Base-by-base conservation (phyloP, 1,140 invertebrate species). In the Drosophila obscura region DNA sequence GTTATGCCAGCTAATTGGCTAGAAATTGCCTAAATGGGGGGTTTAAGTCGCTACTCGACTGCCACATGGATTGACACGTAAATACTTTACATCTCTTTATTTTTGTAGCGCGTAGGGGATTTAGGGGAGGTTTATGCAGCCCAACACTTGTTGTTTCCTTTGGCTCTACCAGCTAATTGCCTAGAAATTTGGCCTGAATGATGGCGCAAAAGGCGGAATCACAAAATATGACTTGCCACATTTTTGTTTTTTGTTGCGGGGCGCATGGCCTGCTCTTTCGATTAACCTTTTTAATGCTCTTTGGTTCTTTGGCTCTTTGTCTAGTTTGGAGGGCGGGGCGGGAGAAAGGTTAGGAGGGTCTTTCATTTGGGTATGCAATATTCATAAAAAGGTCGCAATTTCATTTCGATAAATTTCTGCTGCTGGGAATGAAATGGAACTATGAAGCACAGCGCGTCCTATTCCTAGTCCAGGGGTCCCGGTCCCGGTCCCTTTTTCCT, bases 301-400 rank as follows among this genome's bases (percentile, higher is more conserved):
- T 64, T 66, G 63, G 45, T 57, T 50, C 44, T 24, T 13, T 39
- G 35, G 35, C 35, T 39, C 35, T 39, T 39, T 39, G 35, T 39
- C 11, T 39, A 1, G 1, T 39, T 39, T 13, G 35, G 35, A 39
- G 35, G 13, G 35, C 1, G 19, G 19, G 1, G 22, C 1, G 31
- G 26, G 28, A 31, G 28, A 31, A 31, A 11, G 35, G 57, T 39
- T 22, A 2, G 60, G 28, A 35, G n/a, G 35, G 64, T 66, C 76
- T 49, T 67, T 65, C 69, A 74, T 74, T 64, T 74, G 41, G 15
- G 53, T 49, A 66, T 75, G 53, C 55, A 67, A 68, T 75, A 60
- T 75, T 75, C 61, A 75, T 76, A 73, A 73, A 71, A 73, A 73
- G 68, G 71, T 73, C 68, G 71, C 51, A 68, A 68, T 76, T 76